phyloP scores from a whole-genome alignment of 2,113 vertebrate genomes.

The Saccopteryx leptura region DNA sequence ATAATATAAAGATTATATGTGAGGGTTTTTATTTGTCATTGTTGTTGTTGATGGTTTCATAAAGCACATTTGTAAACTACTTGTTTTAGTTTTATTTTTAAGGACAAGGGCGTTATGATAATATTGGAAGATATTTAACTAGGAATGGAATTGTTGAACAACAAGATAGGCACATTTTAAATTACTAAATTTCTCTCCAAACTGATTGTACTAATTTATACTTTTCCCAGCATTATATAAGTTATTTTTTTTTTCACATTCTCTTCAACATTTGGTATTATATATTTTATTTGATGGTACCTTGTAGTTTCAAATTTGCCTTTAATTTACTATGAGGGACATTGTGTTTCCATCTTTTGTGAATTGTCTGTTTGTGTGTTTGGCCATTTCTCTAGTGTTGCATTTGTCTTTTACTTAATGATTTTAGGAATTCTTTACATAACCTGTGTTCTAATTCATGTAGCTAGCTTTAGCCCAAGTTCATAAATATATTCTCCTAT shows the following conservation, averaged over 20 bases:
- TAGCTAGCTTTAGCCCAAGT: not conserved
- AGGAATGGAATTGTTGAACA: not conserved
- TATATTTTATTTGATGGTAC: not conserved
- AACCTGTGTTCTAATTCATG: not conserved
- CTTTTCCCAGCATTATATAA: not conserved
- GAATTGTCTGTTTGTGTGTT: not conserved
- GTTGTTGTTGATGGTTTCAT: not conserved
- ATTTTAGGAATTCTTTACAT: slow-evolving; percentile 38
- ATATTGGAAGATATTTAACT: not conserved
- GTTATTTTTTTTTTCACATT: not conserved
- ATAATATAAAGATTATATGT: not conserved
- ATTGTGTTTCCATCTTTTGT: not conserved
- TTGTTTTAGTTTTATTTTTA: slow-evolving; percentile 14
- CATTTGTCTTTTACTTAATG: slow-evolving; percentile 45
- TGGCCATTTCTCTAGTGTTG: not conserved
- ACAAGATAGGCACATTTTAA: not conserved
- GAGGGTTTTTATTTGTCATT: not conserved
- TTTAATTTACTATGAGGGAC: not conserved
- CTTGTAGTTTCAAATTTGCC: not conserved
- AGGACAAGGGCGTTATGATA: not conserved
- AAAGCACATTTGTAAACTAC: not conserved
- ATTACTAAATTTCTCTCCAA: not conserved
- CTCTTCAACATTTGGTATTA: not conserved
- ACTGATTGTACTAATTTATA: not conserved
- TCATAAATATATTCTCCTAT: not conserved